Base-by-base conservation (phyloP, 2,113 vertebrate species). In the Ageneiosus marmoratus region DNA sequence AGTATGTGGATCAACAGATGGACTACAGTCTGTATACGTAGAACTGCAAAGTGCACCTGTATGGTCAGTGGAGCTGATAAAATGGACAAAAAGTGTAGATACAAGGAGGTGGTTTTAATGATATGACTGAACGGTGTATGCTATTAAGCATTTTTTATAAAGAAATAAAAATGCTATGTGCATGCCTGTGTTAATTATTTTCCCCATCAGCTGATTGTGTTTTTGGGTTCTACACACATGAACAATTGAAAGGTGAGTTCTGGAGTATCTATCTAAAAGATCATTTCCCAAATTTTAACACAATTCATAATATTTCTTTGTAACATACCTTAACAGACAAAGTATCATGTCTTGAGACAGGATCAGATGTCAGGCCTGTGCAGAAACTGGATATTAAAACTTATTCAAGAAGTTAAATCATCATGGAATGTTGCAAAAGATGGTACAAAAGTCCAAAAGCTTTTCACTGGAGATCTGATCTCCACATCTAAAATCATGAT, bases 181-280 rank as follows among this genome's bases (percentile, higher is more conserved):
- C n/a, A n/a, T n/a, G n/a, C n/a, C n/a, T n/a, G n/a, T n/a, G n/a
- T n/a, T n/a, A n/a, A n/a, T n/a, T n/a, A n/a, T 27, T 34, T 37
- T 32, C 20, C 24, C 15, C 27, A 32, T 55, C 76, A 79, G 6
- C 34, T 80, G 41, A 63, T 22, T 0, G 22, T 10, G 1, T 50
- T 86, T 9, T 80, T 77, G 7, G 13, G 16, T 41, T 3, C 2
- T 1, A 53, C 2, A 16, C 80, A 74, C 0, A 46, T 69, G 5
- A 50, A 20, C n/a, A 65, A 22, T 24, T 78, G 13, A 46, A 82
- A 82, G 80, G 80, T 74, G 56, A 44, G 69, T 72, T n/a, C 13
- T 41, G 24, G 1, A 34, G n/a, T 20, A 62, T 24, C 44, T 6
- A 5, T 24, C 1, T 32, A 24, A 13, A 20, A 29, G 11, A 50